Evolutionary conservation across 2,888 invertebrate species (phyloP), one percentile per base, ranked within the genome.

Genomic region (Ochropleura plecta): DNA sequence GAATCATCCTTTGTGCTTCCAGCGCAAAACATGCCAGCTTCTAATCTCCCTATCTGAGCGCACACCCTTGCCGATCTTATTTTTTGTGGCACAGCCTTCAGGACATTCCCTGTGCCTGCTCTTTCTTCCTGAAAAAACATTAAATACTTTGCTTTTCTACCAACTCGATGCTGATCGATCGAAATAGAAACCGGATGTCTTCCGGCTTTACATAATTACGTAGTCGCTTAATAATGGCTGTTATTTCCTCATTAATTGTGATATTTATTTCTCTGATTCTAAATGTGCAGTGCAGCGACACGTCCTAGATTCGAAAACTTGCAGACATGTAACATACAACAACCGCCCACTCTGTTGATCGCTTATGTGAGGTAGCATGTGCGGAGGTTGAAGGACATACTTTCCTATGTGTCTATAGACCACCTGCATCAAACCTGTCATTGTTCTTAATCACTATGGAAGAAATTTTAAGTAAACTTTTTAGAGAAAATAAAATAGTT

Each of bases 11-110:
- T 75, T 7, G 72, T 70, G 72, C 89, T 91, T 5, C 89, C 91
- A 14, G 91, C 93, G 69, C 94, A 94, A 70, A 93, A 88, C 89
- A 90, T 92, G 3, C 92, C 90, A 0, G 67, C 64, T 3, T 78
- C 49, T 2, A 91, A 49, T 51, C 59, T 49, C 0, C 57, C 77
- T 7, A 75, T 49, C 40, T 10, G 57, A 10, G 77, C 30, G 30
- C 66, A 65, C 12, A 75, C 49, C 44, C 49, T 57, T 49, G 55
- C 16, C n/a, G 77, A 65, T 16, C 74, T 49, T 57, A 75, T 75
- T 57, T 64, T 76, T 44, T 76, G 65, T 44, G 44, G 3, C 44
- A 62, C 76, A 18, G 49, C 44, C 16, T 75, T 75, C 6, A 74
- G 57, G 5, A 64, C 16, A 12, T 51, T 74, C n/a, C 7, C 20